Conservation (phyloP, 2,113 vertebrate genomes). For the Pollimyrus isidori region DNA sequence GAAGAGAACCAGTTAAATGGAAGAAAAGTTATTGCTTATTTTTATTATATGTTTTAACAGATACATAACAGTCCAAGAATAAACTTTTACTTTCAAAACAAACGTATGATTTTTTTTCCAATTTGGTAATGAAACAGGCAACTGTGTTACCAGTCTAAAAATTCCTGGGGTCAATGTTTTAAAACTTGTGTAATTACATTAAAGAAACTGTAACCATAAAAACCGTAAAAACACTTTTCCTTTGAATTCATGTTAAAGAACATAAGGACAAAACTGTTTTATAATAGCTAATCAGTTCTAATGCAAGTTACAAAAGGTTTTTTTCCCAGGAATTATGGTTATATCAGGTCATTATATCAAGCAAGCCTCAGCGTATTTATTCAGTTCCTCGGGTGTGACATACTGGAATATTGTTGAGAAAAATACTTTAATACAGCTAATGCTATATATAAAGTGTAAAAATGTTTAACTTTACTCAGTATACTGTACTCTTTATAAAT, state of each 20-base stretch:
- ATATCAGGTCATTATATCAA: not conserved
- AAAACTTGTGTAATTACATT: not conserved
- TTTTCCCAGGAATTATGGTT: not conserved
- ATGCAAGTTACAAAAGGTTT: not conserved
- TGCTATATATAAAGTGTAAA: not conserved
- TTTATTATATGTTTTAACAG: not conserved
- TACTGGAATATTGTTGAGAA: not conserved
- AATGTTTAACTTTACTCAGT: not conserved
- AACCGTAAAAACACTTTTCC: not conserved
- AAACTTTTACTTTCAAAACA: not conserved
- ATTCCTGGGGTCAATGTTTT: not conserved
- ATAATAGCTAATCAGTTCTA: not conserved
- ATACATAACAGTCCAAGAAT: not conserved
- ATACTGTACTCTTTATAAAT: not conserved
- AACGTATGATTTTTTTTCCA: not conserved
- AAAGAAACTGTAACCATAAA: not conserved
- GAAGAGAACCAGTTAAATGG: not conserved
- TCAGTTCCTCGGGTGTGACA: not conserved
- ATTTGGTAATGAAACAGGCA: not conserved
- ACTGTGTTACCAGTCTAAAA: not conserved
- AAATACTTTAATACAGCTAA: not conserved
- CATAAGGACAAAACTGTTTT: not conserved
- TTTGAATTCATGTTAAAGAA: not conserved
- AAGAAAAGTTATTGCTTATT: not conserved
- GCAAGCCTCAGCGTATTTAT: not conserved